Evolutionary conservation across 1,140 invertebrate species (phyloP).

Genomic region (Wasmannia auropunctata): DNA sequence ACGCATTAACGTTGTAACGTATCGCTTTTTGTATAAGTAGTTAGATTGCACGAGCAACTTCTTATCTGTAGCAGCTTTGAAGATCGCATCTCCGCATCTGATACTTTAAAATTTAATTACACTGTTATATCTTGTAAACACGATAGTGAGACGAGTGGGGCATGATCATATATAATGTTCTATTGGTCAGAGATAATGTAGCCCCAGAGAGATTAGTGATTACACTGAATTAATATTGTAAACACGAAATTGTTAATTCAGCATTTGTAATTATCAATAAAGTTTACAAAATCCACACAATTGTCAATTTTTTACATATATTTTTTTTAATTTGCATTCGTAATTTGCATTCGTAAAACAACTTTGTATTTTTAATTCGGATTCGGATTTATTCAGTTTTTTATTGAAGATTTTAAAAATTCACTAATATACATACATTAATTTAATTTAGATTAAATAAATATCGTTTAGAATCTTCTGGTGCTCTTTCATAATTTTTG

Average conservation of each 20-base stretch:
- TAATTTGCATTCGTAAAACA: too few relatives aligned
- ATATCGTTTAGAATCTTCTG: not conserved
- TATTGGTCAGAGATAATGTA: not conserved
- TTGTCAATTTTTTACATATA: constrained; percentile 13
- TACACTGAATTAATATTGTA: not conserved
- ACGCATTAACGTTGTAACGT: not conserved
- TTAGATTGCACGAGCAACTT: not conserved
- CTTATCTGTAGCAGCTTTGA: not conserved
- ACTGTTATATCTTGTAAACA: not conserved
- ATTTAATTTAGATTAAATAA: not conserved
- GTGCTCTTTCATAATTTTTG: not conserved
- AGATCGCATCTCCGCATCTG: not conserved
- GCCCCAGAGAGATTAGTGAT: not conserved
- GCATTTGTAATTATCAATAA: not conserved
- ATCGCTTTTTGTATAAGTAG: not conserved
- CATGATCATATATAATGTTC: too few relatives aligned
- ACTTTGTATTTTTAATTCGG: too few relatives aligned
- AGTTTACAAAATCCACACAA: not conserved
- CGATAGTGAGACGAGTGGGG: too few relatives aligned
- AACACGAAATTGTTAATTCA: not conserved
- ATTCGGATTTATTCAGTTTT: too few relatives aligned
- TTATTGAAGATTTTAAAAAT: too few relatives aligned
- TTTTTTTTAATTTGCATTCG: too few relatives aligned
- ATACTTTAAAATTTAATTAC: not conserved
- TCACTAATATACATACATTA: not conserved